Conservation (phyloP, 2,113 vertebrate species). For the Percopsis transmontana region DNA sequence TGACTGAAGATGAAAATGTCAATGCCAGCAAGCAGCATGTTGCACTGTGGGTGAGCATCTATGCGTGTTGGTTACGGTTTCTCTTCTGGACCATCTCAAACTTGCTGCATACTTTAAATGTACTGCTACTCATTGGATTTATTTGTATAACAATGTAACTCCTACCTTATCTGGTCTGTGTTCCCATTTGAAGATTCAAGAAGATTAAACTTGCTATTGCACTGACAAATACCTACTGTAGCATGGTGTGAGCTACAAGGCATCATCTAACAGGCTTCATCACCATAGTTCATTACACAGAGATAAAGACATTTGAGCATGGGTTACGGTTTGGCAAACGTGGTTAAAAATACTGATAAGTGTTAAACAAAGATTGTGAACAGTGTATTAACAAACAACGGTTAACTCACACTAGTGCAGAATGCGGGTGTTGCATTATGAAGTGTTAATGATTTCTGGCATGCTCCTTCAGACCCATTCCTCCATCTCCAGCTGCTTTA, state of each 20-base stretch:
- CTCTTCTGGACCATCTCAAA: too few relatives aligned
- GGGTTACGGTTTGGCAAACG: constrained; percentile 26
- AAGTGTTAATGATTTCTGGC: constrained; percentile 4
- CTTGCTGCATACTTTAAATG: neutral
- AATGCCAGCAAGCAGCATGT: constrained; percentile 28
- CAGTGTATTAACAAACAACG: constrained; percentile 1
- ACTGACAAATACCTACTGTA: constrained; percentile 24
- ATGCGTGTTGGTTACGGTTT: too few relatives aligned
- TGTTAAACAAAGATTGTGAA: too few relatives aligned
- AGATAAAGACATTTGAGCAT: constrained; percentile 27
- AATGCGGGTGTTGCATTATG: constrained; percentile 12
- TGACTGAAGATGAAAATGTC: constrained; percentile 16
- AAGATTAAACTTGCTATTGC: constrained; percentile 18
- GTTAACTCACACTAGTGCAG: too few relatives aligned
- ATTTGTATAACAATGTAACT: neutral
- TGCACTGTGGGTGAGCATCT: too few relatives aligned
- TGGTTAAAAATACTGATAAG: too few relatives aligned
- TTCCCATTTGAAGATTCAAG: neutral
- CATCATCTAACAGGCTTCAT: constrained; percentile 24
- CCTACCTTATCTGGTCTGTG: neutral
- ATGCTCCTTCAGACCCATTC: neutral
- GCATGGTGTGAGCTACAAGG: constrained; percentile 29
- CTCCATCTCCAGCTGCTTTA: neutral
- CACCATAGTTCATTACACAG: constrained; percentile 28
- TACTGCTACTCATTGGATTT: neutral